Conservation (phyloP, 2,113 vertebrate species). For the Coryphaenoides rupestris region DNA sequence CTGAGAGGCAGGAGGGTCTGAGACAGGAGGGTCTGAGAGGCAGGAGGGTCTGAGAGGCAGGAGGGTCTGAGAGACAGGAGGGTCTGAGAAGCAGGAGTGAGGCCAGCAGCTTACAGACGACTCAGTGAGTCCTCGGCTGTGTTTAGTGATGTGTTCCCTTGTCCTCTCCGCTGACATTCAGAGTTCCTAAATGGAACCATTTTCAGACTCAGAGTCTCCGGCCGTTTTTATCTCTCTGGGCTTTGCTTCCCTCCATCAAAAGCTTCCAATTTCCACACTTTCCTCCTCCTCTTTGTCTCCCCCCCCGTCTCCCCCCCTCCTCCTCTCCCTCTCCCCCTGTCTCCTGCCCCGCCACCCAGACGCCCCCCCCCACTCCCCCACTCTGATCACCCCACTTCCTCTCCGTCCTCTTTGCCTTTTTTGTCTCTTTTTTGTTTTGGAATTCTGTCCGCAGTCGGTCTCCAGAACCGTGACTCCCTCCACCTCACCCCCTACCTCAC, state of each 20-base stretch:
- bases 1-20: no score
- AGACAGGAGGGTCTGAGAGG: no score
- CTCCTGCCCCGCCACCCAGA: neutral
- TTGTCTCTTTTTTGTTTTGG: neutral
- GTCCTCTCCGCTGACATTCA: slow-evolving; percentile 53
- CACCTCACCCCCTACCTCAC: neutral
- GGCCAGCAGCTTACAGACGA: slow-evolving; percentile 45
- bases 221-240: neutral
- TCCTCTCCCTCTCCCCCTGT: no score
- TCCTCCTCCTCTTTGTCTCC: neutral
- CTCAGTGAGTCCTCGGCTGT: slow-evolving; percentile 53
- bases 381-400: neutral
- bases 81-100: no score
- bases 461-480: neutral
- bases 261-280: neutral
- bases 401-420: no score
- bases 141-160: slow-evolving; percentile 56
- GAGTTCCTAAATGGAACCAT: slow-evolving; percentile 45
- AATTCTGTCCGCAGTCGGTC: neutral
- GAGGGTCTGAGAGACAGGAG: no score
- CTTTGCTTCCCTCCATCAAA: neutral
- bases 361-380: no score
- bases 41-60: no score
- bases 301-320: neutral
- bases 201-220: neutral